Conservation (phyloP, 2,888 invertebrate species). For the Napeogenes inachia region DNA sequence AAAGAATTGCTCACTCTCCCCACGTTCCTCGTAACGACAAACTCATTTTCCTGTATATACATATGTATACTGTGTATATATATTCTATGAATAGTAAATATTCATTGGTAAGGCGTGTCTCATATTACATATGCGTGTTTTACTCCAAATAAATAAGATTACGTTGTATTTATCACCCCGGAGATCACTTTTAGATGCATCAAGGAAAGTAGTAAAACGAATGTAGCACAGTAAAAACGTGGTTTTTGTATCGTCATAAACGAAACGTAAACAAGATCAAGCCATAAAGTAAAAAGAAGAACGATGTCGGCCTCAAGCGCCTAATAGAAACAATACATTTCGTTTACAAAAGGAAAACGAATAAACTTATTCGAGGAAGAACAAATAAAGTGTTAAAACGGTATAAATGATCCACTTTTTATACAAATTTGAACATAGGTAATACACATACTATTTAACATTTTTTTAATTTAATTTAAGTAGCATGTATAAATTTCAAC, state of each 20-base stretch:
- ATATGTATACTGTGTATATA: no score
- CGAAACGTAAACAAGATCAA: conserved; percentile 29
- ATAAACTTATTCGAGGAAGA: neutral
- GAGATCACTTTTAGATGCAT: conserved; percentile 7
- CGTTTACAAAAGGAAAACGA: conserved; percentile 7
- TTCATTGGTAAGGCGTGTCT: neutral
- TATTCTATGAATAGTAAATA: neutral
- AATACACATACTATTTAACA: no score
- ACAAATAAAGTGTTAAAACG: no score
- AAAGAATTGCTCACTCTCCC: neutral
- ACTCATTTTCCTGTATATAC: neutral
- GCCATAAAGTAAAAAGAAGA: conserved; percentile 29
- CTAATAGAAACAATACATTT: conserved; percentile 17
- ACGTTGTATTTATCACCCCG: conserved; percentile 4
- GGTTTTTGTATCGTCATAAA: conserved; percentile 23
- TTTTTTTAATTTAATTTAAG: no score
- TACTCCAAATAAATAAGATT: conserved; percentile 3
- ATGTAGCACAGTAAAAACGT: conserved; percentile 19
- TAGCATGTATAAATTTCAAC: no score
- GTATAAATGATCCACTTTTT: no score
- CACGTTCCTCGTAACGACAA: neutral
- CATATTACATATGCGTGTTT: conserved; percentile 1
- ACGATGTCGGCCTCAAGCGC: conserved; percentile 24
- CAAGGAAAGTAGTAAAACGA: conserved; percentile 14
- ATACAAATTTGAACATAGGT: no score